Evolutionary conservation across 2,888 invertebrate species (phyloP), one percentile per base, ranked within the genome.

Genomic region (Poecilus cupreus): DNA sequence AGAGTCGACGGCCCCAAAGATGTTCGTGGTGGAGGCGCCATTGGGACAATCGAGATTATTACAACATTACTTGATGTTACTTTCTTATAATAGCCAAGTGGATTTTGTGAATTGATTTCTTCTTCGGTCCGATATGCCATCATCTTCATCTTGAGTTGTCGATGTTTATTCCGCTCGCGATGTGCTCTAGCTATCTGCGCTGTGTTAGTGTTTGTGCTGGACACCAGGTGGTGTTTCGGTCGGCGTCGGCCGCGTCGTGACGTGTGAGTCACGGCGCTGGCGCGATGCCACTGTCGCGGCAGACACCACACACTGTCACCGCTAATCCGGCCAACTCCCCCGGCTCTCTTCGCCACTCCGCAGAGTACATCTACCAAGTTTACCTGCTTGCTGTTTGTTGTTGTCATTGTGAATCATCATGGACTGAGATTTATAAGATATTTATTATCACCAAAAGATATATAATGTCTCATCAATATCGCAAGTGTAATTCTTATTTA

Each of bases 251-350:
- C 6, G 78, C 57, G 32, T 18, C 39, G 32, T 18, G 39, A 68
- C 39, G 76, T 46, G 54, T 80, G 80, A 80, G 85, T 85, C 87
- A 86, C 85, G 85, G 83, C 84, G 83, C 86, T 87, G 87, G 86
- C 86, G 80, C 64, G 81, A 83, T 86, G 86, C 86, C 85, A 84
- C 85, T 8, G 85, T 83, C 84, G 84, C 85, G 82, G 70, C 84
- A 85, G 87, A 86, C 86, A 87, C 85, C 84, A 84, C 83, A 70
- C 43, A 39, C 68, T 80, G 72, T 80, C 80, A 72, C 51, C 37
- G 79, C 51, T 80, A 72, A 72, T 72, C 80, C 80, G 80, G 72
- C 39, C 22, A 46, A 77, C 51, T 20, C 46, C 22, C 37, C 54
- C n/a, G 4, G 11, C 46, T 5, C 64, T 22, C 64, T 22, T 32